Evolutionary conservation across 2,113 vertebrate species (phyloP).

Genomic region (Eurypyga helias): DNA sequence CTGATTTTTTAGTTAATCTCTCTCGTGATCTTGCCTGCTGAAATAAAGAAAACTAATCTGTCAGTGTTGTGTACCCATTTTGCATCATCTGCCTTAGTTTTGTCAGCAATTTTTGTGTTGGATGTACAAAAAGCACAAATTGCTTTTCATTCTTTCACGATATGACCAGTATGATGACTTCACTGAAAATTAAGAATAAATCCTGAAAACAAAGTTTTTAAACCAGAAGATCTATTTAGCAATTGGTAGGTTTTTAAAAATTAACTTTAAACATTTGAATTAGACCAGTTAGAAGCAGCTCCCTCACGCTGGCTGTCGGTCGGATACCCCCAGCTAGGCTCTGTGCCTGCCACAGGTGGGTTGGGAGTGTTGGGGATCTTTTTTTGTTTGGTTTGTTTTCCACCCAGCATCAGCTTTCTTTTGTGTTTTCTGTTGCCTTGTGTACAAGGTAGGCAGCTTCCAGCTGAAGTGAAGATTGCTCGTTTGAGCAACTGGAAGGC

Average conservation of each 20-base stretch:
- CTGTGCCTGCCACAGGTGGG: not conserved
- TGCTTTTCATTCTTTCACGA: not conserved
- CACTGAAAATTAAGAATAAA: not conserved
- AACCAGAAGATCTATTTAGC: not conserved
- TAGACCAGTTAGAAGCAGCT: not conserved
- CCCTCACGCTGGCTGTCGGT: not conserved
- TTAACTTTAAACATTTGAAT: not conserved
- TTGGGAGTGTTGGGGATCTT: not conserved
- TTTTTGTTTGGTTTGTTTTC: not conserved
- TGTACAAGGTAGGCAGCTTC: not conserved
- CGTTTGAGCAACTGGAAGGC: not conserved
- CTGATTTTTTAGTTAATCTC: not conserved
- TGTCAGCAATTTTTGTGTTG: not conserved
- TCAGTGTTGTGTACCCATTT: not conserved
- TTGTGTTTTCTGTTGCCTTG: not conserved
- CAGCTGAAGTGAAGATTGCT: not conserved
- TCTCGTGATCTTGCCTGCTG: not conserved
- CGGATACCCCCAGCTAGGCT: not conserved
- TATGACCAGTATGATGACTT: not conserved
- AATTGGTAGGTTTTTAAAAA: not conserved
- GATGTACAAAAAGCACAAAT: not conserved
- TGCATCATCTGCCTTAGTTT: not conserved
- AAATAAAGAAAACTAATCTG: not conserved
- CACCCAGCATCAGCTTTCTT: not conserved
- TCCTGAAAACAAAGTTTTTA: not conserved